Percentiles rank a stretch among this genome's conserved stretches.
Conservation (phyloP, 2,797 vertebrate species). For the Acanthornis magna region DNA sequence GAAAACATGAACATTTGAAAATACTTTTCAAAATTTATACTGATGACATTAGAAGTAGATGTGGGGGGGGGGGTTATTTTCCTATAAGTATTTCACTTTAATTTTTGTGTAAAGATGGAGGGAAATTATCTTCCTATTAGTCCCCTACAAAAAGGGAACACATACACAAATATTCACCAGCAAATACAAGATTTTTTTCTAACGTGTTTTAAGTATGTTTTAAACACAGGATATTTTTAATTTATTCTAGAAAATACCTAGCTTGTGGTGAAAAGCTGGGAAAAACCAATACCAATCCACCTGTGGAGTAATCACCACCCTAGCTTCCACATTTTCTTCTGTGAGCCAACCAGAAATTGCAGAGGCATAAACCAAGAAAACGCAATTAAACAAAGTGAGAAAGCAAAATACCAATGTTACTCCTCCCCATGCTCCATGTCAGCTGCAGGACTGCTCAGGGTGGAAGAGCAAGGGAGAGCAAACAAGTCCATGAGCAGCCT, state of each 20-base stretch:
- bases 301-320: neutral
- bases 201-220: neutral
- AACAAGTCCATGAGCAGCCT: neutral
- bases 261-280: neutral
- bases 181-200: neutral
- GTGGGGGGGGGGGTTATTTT: neutral
- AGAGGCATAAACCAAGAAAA: neutral
- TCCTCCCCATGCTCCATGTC: neutral
- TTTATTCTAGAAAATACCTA: neutral
- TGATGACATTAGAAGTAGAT: neutral
- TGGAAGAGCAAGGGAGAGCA: neutral
- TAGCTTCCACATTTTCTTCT: neutral
- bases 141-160: neutral
- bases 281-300: neutral
- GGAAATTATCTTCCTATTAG: neutral
- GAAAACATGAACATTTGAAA: neutral
- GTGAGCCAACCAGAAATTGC: neutral
- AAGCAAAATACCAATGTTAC: neutral
- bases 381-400: rapidly evolving
- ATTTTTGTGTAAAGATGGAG: neutral
- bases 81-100: neutral
- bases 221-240: neutral
- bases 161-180: neutral
- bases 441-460: neutral
- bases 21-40: neutral